Conservation (phyloP, 2,113 vertebrate genomes). For the Stictonetta naevosa region DNA sequence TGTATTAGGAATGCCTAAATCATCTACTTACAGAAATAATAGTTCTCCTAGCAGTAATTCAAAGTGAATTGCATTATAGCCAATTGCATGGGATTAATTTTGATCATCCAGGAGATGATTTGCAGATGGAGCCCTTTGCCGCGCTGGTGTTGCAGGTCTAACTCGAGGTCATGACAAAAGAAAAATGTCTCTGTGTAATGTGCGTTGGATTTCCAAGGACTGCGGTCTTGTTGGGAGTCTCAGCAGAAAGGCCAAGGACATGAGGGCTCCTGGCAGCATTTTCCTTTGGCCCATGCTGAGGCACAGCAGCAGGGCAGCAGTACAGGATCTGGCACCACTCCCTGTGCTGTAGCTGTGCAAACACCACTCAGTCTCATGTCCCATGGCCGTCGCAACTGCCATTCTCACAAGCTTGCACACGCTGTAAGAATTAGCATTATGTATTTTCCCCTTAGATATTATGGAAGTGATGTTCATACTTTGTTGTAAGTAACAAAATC, state of each 20-base stretch:
- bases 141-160: accelerated
- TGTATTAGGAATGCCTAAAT: background rate
- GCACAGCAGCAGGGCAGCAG: background rate
- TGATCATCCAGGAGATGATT: background rate
- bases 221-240: background rate
- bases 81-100: background rate
- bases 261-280: background rate
- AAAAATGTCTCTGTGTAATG: background rate
- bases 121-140: accelerated
- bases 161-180: background rate
- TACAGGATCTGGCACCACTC: background rate
- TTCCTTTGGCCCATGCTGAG: background rate
- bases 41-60: background rate
- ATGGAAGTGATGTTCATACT: background rate
- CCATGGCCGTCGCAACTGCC: background rate
- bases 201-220: background rate
- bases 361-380: background rate
- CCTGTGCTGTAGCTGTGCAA: background rate
- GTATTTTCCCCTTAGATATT: background rate
- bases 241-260: accelerated
- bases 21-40: background rate
- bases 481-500: background rate
- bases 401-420: background rate
- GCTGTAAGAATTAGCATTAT: background rate
- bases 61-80: background rate